Evolutionary conservation across 2,888 invertebrate genomes (phyloP).

Genomic region (Pseudococcus longispinus): DNA sequence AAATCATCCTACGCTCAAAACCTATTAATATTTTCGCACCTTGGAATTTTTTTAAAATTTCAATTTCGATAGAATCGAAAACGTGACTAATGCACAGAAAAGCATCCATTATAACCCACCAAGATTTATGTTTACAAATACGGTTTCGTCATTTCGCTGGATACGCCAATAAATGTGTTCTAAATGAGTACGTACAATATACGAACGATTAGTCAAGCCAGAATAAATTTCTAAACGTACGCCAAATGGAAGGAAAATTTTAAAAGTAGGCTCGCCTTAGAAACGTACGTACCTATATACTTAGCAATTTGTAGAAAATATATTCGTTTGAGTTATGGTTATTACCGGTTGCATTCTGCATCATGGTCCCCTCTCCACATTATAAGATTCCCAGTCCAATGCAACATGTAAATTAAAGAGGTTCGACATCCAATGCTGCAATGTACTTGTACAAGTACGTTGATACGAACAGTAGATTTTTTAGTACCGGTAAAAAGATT

Average conservation of each 20-base stretch:
- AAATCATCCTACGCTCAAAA: too few species aligned
- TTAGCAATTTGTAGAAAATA: neutral
- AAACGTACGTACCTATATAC: neutral
- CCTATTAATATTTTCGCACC: too few species aligned
- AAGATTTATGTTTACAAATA: neutral
- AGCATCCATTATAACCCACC: too few species aligned
- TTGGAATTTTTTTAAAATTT: too few species aligned
- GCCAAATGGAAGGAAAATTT: neutral
- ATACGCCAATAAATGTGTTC: neutral
- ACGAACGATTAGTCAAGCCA: neutral
- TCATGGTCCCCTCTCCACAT: neutral
- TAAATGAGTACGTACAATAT: neutral
- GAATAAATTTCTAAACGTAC: neutral
- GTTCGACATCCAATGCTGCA: neutral
- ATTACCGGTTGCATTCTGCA: neutral
- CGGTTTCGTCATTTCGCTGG: neutral
- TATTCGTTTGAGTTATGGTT: neutral
- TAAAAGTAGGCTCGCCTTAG: neutral
- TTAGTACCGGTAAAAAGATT: neutral
- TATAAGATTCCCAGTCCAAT: neutral
- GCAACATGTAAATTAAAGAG: neutral
- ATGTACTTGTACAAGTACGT: too few species aligned
- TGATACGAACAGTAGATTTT: conserved; percentile 3
- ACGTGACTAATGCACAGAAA: too few species aligned
- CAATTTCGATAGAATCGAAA: too few species aligned